These are phyloP conservation scores for Gastrophryne carolinensis DNA, from an alignment of 2,797 vertebrate species.

Conservation along the genomic window DNA sequence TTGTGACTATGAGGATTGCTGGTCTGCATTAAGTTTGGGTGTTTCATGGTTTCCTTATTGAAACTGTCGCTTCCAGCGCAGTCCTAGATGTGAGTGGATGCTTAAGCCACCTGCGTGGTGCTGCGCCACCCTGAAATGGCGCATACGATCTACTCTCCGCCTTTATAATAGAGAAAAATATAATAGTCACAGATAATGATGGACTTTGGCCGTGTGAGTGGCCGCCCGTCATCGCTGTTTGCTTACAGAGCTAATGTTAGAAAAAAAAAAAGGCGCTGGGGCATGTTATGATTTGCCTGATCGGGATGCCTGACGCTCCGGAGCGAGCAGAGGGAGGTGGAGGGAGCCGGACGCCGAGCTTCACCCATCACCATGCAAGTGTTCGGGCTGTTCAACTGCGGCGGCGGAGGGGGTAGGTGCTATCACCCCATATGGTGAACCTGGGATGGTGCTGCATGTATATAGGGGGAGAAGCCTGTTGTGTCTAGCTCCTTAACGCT, in stretches of 20 bases:
- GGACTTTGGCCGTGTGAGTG: background rate
- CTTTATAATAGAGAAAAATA: no score
- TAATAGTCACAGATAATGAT: background rate
- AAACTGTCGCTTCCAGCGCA: no score
- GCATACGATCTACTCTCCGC: no score
- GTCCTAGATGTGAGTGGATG: no score
- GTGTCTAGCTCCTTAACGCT: background rate
- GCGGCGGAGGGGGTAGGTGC: conserved; percentile 39
- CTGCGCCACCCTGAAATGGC: background rate
- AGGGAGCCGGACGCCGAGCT: background rate
- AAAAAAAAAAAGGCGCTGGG: conserved; percentile 26
- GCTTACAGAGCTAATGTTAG: conserved; percentile 24
- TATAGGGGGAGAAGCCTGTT: background rate
- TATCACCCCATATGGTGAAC: background rate
- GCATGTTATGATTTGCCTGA: conserved; percentile 51
- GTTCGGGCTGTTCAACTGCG: conserved; percentile 46
- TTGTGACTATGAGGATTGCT: no score
- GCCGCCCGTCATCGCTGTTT: background rate
- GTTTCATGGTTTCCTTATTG: no score
- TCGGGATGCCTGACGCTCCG: conserved; percentile 43
- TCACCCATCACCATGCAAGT: conserved; percentile 43
- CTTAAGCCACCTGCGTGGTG: no score
- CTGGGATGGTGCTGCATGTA: background rate
- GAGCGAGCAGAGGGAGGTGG: background rate
- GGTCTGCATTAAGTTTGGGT: no score